Evolutionary conservation across 2,888 invertebrate genomes (phyloP), one percentile per base, ranked within the genome.

Genomic region (Eristalis pertinax): DNA sequence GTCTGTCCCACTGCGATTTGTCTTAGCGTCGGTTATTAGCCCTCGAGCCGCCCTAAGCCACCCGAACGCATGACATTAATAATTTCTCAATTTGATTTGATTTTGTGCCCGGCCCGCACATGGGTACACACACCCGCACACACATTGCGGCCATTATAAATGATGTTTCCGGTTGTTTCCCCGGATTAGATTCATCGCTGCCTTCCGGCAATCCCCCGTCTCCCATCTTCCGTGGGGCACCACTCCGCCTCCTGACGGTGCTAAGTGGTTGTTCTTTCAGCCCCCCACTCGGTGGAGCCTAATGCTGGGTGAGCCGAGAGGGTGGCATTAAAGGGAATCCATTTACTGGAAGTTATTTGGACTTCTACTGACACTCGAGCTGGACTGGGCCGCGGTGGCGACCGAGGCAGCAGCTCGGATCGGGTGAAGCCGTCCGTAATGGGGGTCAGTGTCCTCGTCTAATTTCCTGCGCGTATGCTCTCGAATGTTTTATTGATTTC

Each of bases 401-500:
- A 22, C 38, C 11, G 32, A 19, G 22, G n/a, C 56, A 50, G 24
- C 19, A 15, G 60, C 10, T 19, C 10, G 58, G 4, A 67, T 13
- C 35, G n/a, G 43, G 15, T 35, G 35, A 19, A 7, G 5, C 7
- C 38, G 4, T 11, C 24, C 41, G 24, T 29, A 0, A 19, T 7
- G 2, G 62, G 38, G 73, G 68, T 74, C 63, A 80, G 65, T 50
- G 80, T 29, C 43, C 67, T 19, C 26, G 50, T n/a, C n/a, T 73
- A 67, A 80, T 62, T 73, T 78, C 41, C 68, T 56, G 22, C 19
- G 8, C 68, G 50, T 50, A 68, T 74, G 58, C n/a, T 63, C 65
- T 38, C 22, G 60, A 68, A 68, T 77, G 56, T 68, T 80, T 80
- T 68, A 80, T 74, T 72, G 74, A 74, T 80, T 73, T 62, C 67